Conservation (phyloP, 2,888 invertebrate species). For the Chrysodeixis includens region DNA sequence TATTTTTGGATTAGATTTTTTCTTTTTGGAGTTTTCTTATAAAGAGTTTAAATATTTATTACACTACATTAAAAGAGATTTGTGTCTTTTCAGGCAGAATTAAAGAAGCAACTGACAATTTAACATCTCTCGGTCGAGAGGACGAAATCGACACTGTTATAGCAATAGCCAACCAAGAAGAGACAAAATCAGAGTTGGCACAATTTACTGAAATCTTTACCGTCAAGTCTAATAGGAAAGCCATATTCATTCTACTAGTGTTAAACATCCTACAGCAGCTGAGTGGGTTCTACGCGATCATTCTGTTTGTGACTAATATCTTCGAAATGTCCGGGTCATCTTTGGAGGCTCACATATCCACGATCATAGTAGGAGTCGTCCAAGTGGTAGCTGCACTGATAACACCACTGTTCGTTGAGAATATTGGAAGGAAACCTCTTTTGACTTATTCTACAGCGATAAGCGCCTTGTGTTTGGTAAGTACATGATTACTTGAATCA, state of each 20-base stretch:
- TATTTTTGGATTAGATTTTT: too few species aligned
- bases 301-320: constrained; percentile 68
- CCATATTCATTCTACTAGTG: constrained; percentile 64
- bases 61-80: too few species aligned
- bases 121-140: constrained; percentile 65
- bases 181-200: constrained; percentile 35
- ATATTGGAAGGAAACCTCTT: constrained; percentile 66
- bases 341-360: constrained; percentile 66
- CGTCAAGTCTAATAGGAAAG: constrained; percentile 65
- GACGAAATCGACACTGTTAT: constrained; percentile 62
- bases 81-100: constrained; percentile 59
- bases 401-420: constrained; percentile 70
- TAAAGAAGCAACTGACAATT: constrained; percentile 56
- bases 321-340: constrained; percentile 68
- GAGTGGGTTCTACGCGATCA: constrained; percentile 66
- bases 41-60: too few species aligned
- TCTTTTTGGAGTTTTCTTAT: too few species aligned
- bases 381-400: constrained; percentile 64
- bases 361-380: constrained; percentile 69
- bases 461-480: constrained; percentile 70
- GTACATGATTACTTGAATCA: too few species aligned
- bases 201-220: constrained; percentile 66
- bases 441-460: constrained; percentile 66
- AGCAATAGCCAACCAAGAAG: constrained; percentile 48
- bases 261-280: constrained; percentile 65